Evolutionary conservation across 2,113 vertebrate species (phyloP).

Genomic region (Platycercus adscitus): DNA sequence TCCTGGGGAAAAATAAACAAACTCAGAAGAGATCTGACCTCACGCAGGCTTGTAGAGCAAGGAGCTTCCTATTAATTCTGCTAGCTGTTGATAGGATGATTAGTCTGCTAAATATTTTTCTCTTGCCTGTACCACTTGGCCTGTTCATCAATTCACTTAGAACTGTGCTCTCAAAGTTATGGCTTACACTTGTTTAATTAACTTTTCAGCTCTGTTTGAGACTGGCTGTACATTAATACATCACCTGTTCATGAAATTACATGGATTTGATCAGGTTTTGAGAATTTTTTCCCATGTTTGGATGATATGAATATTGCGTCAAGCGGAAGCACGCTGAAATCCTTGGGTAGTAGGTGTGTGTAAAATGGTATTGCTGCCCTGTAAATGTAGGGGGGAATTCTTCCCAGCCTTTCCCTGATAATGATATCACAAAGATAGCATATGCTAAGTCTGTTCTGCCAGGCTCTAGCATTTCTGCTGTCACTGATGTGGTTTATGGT

Average conservation of each 20-base stretch:
- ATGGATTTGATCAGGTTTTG: neutral
- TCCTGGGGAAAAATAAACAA: neutral
- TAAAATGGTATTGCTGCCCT: neutral
- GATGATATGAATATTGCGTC: neutral
- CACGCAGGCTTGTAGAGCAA: neutral
- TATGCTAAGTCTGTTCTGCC: neutral
- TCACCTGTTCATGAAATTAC: neutral
- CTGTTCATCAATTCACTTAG: neutral
- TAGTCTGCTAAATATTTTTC: neutral
- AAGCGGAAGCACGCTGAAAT: neutral
- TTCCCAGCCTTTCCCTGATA: neutral
- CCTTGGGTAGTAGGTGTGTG: neutral
- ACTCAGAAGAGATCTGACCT: neutral
- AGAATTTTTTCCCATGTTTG: neutral
- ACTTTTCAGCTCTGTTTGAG: neutral
- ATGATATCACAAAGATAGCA: neutral
- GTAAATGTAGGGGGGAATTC: neutral
- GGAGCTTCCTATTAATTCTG: neutral
- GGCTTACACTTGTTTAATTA: neutral
- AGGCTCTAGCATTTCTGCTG: neutral
- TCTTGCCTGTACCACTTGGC: neutral
- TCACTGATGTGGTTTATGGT: neutral
- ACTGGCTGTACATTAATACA: neutral
- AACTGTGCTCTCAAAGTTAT: neutral
- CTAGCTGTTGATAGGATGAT: neutral